Evolutionary conservation across 2,888 invertebrate species (phyloP).

Genomic region (Apamea crenata): DNA sequence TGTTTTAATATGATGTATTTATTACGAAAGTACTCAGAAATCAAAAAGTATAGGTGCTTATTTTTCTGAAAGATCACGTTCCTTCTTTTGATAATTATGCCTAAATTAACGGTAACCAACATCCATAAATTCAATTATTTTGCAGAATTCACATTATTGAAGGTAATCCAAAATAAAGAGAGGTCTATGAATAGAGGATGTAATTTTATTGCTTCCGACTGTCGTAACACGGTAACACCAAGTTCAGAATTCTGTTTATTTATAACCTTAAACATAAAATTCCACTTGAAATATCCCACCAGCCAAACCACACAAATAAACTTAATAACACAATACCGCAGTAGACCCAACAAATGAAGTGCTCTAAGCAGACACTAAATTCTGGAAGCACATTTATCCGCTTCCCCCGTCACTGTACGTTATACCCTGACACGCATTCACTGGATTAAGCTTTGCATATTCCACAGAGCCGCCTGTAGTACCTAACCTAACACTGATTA

Average conservation of each 20-base stretch:
- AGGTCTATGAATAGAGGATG: not conserved
- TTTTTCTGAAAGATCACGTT: not conserved
- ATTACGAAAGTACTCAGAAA: not conserved
- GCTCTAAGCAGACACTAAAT: slow-evolving; percentile 54
- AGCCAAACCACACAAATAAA: slow-evolving; percentile 31
- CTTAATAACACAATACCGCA: slow-evolving; percentile 27
- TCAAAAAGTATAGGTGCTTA: not conserved
- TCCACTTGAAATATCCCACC: not conserved
- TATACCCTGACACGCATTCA: slow-evolving; percentile 75
- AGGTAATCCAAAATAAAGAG: too few species aligned
- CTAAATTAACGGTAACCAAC: not conserved
- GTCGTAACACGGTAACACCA: too few species aligned
- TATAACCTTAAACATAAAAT: not conserved
- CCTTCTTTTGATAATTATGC: not conserved
- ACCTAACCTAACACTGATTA: slow-evolving; percentile 72
- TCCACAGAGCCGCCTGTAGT: slow-evolving; percentile 69
- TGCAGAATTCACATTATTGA: not conserved
- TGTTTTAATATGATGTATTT: not conserved
- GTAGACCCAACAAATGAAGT: slow-evolving; percentile 53
- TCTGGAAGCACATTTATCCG: slow-evolving; percentile 62
- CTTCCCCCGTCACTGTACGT: slow-evolving; percentile 63
- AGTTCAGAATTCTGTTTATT: not conserved
- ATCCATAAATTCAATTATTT: not conserved
- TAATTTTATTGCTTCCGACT: too few species aligned
- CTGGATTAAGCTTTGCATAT: slow-evolving; percentile 83